Evolutionary conservation across 2,888 invertebrate species (phyloP), one percentile per base, ranked within the genome.

Genomic region (Synanthedon formicaeformis): DNA sequence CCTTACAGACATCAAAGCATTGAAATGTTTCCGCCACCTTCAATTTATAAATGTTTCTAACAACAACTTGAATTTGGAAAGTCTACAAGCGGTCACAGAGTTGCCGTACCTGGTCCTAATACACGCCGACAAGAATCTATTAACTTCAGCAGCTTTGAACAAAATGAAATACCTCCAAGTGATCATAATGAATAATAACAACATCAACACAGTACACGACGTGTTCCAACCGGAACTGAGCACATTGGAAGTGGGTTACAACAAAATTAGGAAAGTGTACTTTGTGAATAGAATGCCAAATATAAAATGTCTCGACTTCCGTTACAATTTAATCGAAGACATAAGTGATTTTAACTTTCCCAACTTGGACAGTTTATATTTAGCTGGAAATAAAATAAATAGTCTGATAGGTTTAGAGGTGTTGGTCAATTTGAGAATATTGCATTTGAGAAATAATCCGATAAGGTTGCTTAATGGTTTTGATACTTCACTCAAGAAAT

Each of bases 381-480:
- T 95, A 54, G 93, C 92, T 50, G 91, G 92, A 52, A 95, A 95
- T 73, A 91, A 91, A 45, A 90, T 95, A 51, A 82, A 81, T 1
- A 79, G 69, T 16, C 66, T 95, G n/a, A 82, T 88, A 48, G 91
- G 91, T 3, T 61, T 94, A n/a, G 87, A 89, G 13, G 80, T 73
- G 48, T 80, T 94, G 60, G 66, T 71, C 0, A 90, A 91, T 62
- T 73, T 96, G 55, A 89, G 90, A 56, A 90, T 92, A 14, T 75
- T 96, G 12, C 95, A 96, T 66, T 73, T 95, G 41, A 89, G 95
- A 1, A 88, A 89, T 50, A 96, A 96, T 74, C 88, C 85, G 11
- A 81, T 91, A 55, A 82, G 73, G 51, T 72, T 78, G 48, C 65
- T 91, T 11, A 74, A 88, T 40, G 91, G 91, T 1, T 91, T 91